Evolutionary conservation across 2,797 vertebrate species (phyloP).

Genomic region (Echeneis naucrates): DNA sequence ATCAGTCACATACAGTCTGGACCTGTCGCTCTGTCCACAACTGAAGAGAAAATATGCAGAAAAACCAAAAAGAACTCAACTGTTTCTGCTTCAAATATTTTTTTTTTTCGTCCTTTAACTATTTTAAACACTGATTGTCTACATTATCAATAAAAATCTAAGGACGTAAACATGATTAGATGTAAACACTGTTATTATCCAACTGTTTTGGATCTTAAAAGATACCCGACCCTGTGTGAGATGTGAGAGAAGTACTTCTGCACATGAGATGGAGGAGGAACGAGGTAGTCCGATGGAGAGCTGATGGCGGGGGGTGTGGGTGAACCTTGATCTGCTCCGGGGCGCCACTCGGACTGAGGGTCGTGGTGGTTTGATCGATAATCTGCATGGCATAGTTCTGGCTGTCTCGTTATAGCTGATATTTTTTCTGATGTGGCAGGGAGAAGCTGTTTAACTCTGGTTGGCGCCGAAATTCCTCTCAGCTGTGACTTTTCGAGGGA

Average conservation of each 20-base stretch:
- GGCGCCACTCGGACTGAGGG: slow-evolving; percentile 20
- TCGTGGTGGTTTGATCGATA: slow-evolving; percentile 16
- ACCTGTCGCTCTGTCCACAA: slow-evolving; percentile 36
- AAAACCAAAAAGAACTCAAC: slow-evolving; percentile 37
- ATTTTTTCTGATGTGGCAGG: slow-evolving; percentile 66
- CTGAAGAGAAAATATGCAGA: slow-evolving; percentile 32
- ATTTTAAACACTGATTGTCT: slow-evolving; percentile 82
- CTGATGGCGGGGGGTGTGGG: slow-evolving; percentile 28
- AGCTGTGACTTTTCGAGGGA: slow-evolving; percentile 30
- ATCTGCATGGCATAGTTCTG: slow-evolving; percentile 37
- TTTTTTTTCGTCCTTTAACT: slow-evolving; percentile 19
- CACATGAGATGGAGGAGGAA: slow-evolving; percentile 56
- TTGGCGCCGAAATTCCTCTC: slow-evolving; percentile 4
- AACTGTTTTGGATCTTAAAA: slow-evolving; percentile 43
- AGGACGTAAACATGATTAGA: slow-evolving; percentile 63
- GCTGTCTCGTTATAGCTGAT: slow-evolving; percentile 28
- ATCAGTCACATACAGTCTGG: slow-evolving; percentile 24
- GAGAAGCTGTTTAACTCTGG: slow-evolving; percentile 65
- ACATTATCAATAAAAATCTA: slow-evolving; percentile 72
- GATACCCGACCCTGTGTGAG: slow-evolving; percentile 70
- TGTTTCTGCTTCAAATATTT: slow-evolving; percentile 20
- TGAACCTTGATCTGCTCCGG: slow-evolving; percentile 30
- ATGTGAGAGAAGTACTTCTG: slow-evolving; percentile 38
- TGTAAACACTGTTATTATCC: slow-evolving; percentile 74
- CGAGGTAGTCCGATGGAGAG: slow-evolving; percentile 75